A percentile compares a stretch with the other conserved stretches of the same genome.
These are phyloP conservation scores for Hirtodrosophila cameraria DNA, from an alignment of 2,888 invertebrate species.

Conservation along the genomic window DNA sequence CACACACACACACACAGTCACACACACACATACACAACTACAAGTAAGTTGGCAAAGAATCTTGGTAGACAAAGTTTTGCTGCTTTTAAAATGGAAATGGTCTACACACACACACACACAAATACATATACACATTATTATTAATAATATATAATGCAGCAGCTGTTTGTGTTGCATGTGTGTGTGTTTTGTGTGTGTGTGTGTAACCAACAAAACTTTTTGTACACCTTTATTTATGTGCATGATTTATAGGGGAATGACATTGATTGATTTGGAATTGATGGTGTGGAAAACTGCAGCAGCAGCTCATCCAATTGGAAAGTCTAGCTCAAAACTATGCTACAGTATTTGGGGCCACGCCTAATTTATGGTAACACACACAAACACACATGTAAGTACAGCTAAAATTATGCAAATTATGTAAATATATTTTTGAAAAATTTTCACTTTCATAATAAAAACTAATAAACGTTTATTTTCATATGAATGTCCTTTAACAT, in stretches of 20 bases:
- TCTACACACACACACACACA: slow-evolving; percentile 25
- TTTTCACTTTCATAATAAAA: slow-evolving; percentile 5
- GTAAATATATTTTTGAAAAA: not conserved
- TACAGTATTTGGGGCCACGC: slow-evolving; percentile 12
- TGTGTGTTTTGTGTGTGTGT: slow-evolving; percentile 7
- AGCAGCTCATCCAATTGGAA: slow-evolving; percentile 32
- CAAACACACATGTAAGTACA: too few species aligned
- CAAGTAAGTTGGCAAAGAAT: slow-evolving; percentile 40
- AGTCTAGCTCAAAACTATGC: slow-evolving; percentile 17
- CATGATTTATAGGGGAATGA: slow-evolving; percentile 75
- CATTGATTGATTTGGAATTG: slow-evolving; percentile 75
- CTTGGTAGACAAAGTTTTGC: slow-evolving; percentile 68
- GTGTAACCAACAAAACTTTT: slow-evolving; percentile 42
- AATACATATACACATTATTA: slow-evolving; percentile 45
- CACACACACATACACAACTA: slow-evolving; percentile 4
- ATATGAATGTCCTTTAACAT: not conserved
- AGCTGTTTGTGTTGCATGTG: slow-evolving; percentile 50
- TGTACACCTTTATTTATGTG: slow-evolving; percentile 66
- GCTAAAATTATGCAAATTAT: slow-evolving; percentile 2
- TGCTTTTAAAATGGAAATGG: slow-evolving; percentile 62
- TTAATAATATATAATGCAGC: slow-evolving; percentile 74
- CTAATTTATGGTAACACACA: not conserved
- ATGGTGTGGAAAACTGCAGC: slow-evolving; percentile 69
- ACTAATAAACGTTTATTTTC: too few species aligned
- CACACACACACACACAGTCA: slow-evolving; percentile 17